Evolutionary conservation across 2,113 vertebrate genomes (phyloP).

Genomic region (Perognathus longimembris): DNA sequence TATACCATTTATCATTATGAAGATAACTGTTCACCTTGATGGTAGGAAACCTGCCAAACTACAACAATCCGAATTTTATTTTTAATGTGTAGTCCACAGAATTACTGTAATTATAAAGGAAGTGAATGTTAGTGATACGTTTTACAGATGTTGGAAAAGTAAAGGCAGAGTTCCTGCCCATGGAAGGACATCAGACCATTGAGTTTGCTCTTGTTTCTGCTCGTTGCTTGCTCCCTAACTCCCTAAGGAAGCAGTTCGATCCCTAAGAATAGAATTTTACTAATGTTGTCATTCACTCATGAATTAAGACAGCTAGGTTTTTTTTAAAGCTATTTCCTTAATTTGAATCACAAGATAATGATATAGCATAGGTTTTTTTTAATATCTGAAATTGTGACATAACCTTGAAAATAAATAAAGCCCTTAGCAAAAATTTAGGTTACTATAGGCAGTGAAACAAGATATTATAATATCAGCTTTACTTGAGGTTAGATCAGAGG

Average conservation of each 20-base stretch:
- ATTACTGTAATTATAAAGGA: not conserved
- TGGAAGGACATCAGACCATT: not conserved
- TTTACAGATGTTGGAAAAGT: constrained; percentile 4
- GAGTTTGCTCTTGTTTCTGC: not conserved
- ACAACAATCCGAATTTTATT: not conserved
- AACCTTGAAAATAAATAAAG: not conserved
- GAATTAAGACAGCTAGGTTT: not conserved
- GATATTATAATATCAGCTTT: not conserved
- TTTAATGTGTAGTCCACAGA: not conserved
- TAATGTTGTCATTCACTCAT: not conserved
- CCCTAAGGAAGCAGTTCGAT: not conserved
- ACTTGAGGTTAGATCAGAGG: not conserved
- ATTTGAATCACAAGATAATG: not conserved
- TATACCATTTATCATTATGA: not conserved
- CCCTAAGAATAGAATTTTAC: not conserved
- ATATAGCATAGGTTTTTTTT: not conserved
- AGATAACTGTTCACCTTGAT: not conserved
- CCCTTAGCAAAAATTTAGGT: not conserved
- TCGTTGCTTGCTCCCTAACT: not conserved
- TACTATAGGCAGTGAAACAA: not conserved
- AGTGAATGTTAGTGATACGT: not conserved
- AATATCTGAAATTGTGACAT: not conserved
- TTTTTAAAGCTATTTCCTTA: not conserved
- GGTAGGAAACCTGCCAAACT: not conserved
- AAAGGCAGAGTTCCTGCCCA: not conserved